phyloP scores from a whole-genome alignment of 2,888 invertebrate genomes.

The Sesia bembeciformis region DNA sequence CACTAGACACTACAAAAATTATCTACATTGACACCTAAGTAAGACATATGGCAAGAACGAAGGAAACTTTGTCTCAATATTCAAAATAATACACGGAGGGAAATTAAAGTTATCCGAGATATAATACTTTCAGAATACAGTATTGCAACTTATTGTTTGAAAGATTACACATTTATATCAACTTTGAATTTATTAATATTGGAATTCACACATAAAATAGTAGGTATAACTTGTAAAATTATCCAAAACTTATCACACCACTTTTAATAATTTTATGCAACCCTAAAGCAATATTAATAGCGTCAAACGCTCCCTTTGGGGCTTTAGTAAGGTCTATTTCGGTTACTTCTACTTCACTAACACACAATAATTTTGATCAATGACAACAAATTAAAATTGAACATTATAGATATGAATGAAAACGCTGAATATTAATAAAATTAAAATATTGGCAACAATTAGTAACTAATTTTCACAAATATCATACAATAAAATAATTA shows the following conservation, averaged over 20 bases:
- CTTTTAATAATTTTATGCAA: conserved; percentile 70
- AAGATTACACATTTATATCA: conserved; percentile 18
- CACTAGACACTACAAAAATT: conserved; percentile 60
- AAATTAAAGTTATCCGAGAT: conserved; percentile 15
- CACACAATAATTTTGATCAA: conserved; percentile 73
- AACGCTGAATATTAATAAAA: conserved; percentile 72
- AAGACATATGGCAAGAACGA: conserved; percentile 71
- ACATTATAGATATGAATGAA: conserved; percentile 63
- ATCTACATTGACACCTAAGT: conserved; percentile 65
- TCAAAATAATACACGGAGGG: conserved; percentile 46
- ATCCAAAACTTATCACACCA: conserved; percentile 75
- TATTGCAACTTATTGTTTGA: background rate
- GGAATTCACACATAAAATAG: conserved; percentile 72
- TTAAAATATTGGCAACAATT: conserved; percentile 72
- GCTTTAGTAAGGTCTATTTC: conserved; percentile 67
- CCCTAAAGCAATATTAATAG: conserved; percentile 71
- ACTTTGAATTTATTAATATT: conserved; percentile 61
- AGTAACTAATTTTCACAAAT: conserved; percentile 67
- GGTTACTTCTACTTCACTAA: conserved; percentile 70
- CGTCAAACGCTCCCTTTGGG: conserved; percentile 74
- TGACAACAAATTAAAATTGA: conserved; percentile 70
- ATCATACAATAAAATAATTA: conserved; percentile 72
- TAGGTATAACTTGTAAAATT: conserved; percentile 70
- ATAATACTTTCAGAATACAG: conserved; percentile 37
- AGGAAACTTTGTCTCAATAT: conserved; percentile 57